Evolutionary conservation across 2,797 vertebrate genomes (phyloP).

Genomic region (Chelmon rostratus): DNA sequence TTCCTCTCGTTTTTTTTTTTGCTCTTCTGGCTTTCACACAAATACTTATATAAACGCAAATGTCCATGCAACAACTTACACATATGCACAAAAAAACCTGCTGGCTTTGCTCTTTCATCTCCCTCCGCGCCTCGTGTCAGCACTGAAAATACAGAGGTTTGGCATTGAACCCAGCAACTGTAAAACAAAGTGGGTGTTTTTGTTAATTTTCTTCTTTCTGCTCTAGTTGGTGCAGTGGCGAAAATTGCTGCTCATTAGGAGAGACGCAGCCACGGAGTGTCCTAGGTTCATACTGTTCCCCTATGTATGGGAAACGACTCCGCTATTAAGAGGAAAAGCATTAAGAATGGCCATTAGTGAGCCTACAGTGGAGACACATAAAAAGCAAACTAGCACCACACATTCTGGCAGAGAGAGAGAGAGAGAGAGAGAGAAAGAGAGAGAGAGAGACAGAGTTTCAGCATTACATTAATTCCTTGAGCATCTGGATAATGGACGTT

Average conservation of each 20-base stretch:
- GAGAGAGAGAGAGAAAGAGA: constrained; percentile 20
- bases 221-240: constrained; percentile 38
- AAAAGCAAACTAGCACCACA: constrained; percentile 41
- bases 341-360: constrained; percentile 56
- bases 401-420: constrained; percentile 34
- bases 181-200: constrained; percentile 9
- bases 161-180: constrained; percentile 15
- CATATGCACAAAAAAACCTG: constrained; percentile 18
- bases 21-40: not conserved
- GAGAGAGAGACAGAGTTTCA: constrained; percentile 29
- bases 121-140: constrained; percentile 2
- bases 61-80: not conserved
- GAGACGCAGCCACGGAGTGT: constrained; percentile 38
- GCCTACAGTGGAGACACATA: constrained; percentile 48
- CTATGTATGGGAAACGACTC: constrained; percentile 40
- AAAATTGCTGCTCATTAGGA: constrained; percentile 66
- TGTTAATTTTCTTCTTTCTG: constrained; percentile 45
- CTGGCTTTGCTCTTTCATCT: constrained; percentile 29
- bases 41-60: not conserved
- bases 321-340: constrained; percentile 41
- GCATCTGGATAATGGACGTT: constrained; percentile 33
- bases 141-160: constrained; percentile 19
- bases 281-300: constrained; percentile 45
- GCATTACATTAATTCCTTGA: constrained; percentile 31
- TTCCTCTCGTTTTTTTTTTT: not conserved